Percentiles rank a stretch among this genome's conserved stretches.
These are phyloP conservation scores for Stenodema calcarata DNA, from an alignment of 2,888 invertebrate genomes.

Conservation along the genomic window DNA sequence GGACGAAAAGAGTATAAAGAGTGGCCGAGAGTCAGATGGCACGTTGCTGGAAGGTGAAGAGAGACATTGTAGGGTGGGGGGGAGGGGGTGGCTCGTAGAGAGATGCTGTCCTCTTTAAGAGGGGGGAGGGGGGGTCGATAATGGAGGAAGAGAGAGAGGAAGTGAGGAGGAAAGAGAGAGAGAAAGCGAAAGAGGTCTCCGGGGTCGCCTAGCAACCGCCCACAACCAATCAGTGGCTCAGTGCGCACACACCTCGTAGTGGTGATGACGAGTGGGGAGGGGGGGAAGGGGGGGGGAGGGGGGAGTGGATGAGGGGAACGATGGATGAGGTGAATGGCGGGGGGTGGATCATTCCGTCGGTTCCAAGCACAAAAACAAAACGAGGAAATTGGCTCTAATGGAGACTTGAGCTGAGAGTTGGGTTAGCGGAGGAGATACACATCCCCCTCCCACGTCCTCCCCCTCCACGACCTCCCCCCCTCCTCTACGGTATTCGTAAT, in stretches of 20 bases:
- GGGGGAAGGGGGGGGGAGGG: no score
- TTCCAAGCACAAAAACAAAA: constrained; percentile 48
- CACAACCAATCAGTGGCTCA: constrained; percentile 50
- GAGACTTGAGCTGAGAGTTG: constrained; percentile 27
- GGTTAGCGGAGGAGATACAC: background rate
- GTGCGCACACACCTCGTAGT: constrained; percentile 45
- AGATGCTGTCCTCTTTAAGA: constrained; percentile 38
- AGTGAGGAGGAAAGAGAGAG: constrained; percentile 22
- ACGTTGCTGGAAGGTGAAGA: background rate
- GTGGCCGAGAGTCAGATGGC: constrained; percentile 9
- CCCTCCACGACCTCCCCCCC: background rate
- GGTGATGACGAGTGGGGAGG: no score
- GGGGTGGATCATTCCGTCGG: constrained; percentile 31
- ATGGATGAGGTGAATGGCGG: no score
- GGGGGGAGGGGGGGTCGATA: constrained; percentile 36
- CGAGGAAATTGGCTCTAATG: constrained; percentile 46
- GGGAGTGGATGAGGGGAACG: no score
- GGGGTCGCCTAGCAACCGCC: constrained; percentile 47
- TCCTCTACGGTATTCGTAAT: background rate
- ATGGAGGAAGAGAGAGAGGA: constrained; percentile 39
- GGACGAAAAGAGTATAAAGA: background rate
- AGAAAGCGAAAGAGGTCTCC: background rate
- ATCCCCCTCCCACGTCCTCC: background rate
- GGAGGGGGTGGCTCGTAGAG: constrained; percentile 40
- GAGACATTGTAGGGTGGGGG: constrained; percentile 6